phyloP scores from a whole-genome alignment of 2,797 vertebrate genomes.

The Epinephelus coioides region DNA sequence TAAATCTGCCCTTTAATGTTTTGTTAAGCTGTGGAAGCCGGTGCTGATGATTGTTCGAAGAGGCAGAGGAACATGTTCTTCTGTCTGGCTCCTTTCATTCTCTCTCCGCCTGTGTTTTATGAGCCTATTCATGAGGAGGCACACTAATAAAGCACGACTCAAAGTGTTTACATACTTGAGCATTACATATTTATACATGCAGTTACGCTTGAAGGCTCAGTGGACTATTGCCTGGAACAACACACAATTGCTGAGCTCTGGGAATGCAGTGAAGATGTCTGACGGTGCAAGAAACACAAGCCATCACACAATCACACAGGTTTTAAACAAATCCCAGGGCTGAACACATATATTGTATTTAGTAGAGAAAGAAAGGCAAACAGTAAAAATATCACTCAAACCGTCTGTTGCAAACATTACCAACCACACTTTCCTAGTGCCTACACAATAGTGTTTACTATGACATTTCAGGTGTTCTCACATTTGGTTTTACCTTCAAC shows the following conservation, averaged over 20 bases:
- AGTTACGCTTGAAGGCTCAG: slow-evolving; percentile 47
- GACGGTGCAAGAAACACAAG: not conserved
- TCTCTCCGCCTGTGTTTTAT: slow-evolving; percentile 19
- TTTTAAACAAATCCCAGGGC: not conserved
- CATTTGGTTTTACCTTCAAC: too few relatives aligned
- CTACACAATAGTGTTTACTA: too few relatives aligned
- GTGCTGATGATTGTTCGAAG: slow-evolving; percentile 35
- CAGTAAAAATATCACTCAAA: not conserved
- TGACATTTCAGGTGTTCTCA: too few relatives aligned
- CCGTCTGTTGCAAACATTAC: not conserved
- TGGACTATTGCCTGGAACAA: slow-evolving; percentile 18
- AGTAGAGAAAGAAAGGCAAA: not conserved
- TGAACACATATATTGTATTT: too few relatives aligned
- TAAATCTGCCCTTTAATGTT: slow-evolving; percentile 41
- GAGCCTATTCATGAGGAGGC: slow-evolving; percentile 56
- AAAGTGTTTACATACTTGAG: slow-evolving; percentile 77
- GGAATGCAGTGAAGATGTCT: not conserved
- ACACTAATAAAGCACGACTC: slow-evolving; percentile 47
- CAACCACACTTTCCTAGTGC: too few relatives aligned
- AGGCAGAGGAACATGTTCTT: slow-evolving; percentile 38
- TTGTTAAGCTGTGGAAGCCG: slow-evolving; percentile 28
- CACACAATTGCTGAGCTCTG: slow-evolving; percentile 5
- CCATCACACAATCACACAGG: not conserved
- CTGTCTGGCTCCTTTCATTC: slow-evolving; percentile 45
- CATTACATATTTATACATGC: slow-evolving; percentile 67